A percentile compares a stretch with the other conserved stretches of the same genome.
phyloP scores from a whole-genome alignment of 1,140 invertebrate species.

The Scaptomyza hsui region DNA sequence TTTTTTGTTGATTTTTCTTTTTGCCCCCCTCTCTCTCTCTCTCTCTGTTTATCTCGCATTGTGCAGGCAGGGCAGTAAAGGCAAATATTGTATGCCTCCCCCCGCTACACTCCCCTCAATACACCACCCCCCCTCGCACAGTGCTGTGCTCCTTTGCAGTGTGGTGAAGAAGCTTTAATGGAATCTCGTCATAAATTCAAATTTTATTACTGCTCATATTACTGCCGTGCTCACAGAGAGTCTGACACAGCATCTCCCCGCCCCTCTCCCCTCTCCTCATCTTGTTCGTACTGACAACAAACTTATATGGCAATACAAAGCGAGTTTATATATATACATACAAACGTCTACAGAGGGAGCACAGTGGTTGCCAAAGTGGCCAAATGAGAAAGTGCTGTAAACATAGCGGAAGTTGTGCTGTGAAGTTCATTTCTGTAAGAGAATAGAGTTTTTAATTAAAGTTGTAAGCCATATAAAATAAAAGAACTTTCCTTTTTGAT shows the following conservation, averaged over 20 bases:
- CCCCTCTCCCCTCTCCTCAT: not conserved
- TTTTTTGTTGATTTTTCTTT: constrained; percentile 42
- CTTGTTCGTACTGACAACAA: constrained; percentile 32
- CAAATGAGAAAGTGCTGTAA: constrained; percentile 23
- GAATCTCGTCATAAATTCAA: constrained; percentile 83
- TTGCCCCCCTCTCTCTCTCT: constrained; percentile 43
- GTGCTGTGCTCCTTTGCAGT: constrained; percentile 24
- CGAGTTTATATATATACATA: constrained; percentile 15
- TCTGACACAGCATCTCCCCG: constrained; percentile 18
- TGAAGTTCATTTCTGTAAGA: not conserved
- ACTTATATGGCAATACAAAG: constrained; percentile 56
- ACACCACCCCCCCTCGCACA: constrained; percentile 6
- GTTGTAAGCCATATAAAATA: not conserved
- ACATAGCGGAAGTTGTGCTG: constrained; percentile 7
- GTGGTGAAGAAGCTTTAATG: constrained; percentile 82
- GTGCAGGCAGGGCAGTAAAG: constrained; percentile 45
- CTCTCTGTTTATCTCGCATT: constrained; percentile 57
- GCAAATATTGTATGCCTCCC: constrained; percentile 69
- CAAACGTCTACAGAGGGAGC: not conserved
- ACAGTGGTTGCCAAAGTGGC: constrained; percentile 38
- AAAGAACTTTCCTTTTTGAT: not conserved
- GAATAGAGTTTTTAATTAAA: not conserved
- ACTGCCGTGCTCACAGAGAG: constrained; percentile 58
- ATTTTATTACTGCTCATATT: constrained; percentile 83
- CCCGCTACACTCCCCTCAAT: not conserved